phyloP scores from a whole-genome alignment of 1,140 invertebrate species.

The Cotesia vestalis region DNA sequence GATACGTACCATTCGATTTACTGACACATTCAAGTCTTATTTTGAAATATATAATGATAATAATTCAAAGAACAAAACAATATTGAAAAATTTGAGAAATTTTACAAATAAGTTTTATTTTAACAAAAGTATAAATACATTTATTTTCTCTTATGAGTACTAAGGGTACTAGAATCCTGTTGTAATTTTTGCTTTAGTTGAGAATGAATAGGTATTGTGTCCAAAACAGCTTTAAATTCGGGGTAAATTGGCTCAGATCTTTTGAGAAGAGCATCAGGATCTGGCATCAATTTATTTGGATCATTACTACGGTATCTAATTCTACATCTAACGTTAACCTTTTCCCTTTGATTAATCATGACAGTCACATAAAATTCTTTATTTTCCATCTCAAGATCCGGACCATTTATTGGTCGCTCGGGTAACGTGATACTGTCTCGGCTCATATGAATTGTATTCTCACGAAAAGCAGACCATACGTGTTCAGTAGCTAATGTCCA shows the following conservation, averaged over 20 bases:
- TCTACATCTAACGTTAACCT: slow-evolving; percentile 74
- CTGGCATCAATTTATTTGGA: slow-evolving; percentile 28
- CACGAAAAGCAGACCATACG: slow-evolving; percentile 75
- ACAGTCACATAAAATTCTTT: slow-evolving; percentile 85
- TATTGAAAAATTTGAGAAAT: background rate
- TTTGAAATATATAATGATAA: background rate
- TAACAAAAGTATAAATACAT: slow-evolving; percentile 3
- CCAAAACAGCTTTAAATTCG: slow-evolving; percentile 47
- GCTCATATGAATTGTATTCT: slow-evolving; percentile 72
- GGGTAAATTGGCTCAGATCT: slow-evolving; percentile 50
- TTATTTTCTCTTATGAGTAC: background rate
- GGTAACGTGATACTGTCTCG: slow-evolving; percentile 81
- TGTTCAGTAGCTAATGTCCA: slow-evolving; percentile 88
- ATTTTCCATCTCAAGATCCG: slow-evolving; percentile 77
- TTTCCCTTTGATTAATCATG: slow-evolving; percentile 80
- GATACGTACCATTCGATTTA: background rate
- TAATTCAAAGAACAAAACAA: background rate
- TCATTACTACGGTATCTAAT: slow-evolving; percentile 71
- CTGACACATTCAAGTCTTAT: background rate
- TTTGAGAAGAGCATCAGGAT: slow-evolving; percentile 38
- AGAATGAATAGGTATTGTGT: no score
- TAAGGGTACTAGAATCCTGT: background rate
- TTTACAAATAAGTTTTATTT: background rate
- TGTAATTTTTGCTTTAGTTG: no score
- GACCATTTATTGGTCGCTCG: slow-evolving; percentile 76